Base-by-base conservation (phyloP, 2,113 vertebrate species). In the Ranitomeya imitator region DNA sequence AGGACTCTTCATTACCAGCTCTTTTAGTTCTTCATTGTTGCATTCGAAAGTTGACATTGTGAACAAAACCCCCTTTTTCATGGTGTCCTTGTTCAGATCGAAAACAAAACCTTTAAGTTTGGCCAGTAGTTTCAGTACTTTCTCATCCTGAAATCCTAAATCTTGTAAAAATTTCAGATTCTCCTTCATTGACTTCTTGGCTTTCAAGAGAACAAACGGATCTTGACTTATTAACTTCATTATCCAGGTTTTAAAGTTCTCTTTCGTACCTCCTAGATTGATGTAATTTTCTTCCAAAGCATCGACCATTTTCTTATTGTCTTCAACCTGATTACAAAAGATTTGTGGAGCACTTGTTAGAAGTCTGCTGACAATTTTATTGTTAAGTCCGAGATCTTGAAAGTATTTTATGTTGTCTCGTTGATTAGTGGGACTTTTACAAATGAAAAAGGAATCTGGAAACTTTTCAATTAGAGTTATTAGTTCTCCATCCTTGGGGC, bases 221-320 rank as follows among this genome's bases (percentile, higher is more conserved):
- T 99, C 97, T 92, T 99, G 97, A 92, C 95, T 98, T 90, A 99
- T 90, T 81, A 99, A 91, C 90, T 99, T 99, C 83, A 97, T 95
- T 74, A 99, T 94, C 97, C 98, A 99, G 79, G 94, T 92, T 91
- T 94, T 98, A 94, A 96, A 94, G 89, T 97, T 98, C 83, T 93
- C 92, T 21, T 96, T 92, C 0, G 95, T 95, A 19, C 97, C 97
- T 0, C 98, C 97, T 21, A 99, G 93, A 69, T 92, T 92, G 89
- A 92, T 92, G 67, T 97, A 99, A 85, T 90, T 94, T 23, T 92
- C 94, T 84, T 96, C 96, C 57, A 99, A 93, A 12, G 93, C 92
- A 86, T 90, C 73, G 76, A 98, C 95, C 91, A 97, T 89, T 0
- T 92, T 81, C 90, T 95, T 91, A 88, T 97, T 99, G 90, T 95